phyloP scores from a whole-genome alignment of 35 echinoderm and acorn worm genomes.

The Apostichopus parvimensis region DNA sequence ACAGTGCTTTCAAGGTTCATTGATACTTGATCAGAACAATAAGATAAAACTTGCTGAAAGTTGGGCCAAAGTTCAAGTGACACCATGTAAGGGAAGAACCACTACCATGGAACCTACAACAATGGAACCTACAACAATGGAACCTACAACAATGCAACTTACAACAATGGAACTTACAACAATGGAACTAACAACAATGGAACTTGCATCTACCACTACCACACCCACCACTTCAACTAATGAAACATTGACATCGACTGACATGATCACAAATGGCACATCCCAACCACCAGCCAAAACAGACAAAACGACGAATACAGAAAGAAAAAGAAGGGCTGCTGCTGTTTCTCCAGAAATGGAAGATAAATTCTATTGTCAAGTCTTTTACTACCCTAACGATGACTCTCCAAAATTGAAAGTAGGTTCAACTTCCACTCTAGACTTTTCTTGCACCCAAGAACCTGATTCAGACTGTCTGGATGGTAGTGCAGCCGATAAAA shows the following conservation, averaged over 20 bases:
- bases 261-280: background rate
- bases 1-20: background rate
- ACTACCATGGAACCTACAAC: background rate
- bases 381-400: background rate
- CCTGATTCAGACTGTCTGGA: background rate
- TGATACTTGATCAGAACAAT: background rate
- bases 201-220: background rate
- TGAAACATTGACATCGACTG: background rate
- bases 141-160: background rate
- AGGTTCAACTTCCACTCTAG: background rate
- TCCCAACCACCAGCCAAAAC: background rate
- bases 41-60: background rate
- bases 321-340: background rate
- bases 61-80: background rate
- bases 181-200: background rate
- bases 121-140: background rate
- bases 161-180: background rate
- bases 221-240: background rate
- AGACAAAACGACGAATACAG: background rate
- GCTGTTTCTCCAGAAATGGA: background rate
- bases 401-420: background rate
- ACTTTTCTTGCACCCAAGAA: constrained; percentile 11
- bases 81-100: background rate
- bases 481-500: background rate
- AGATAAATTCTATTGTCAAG: constrained; percentile 3